Conservation (phyloP, 1,140 invertebrate genomes). For the Drosophila murphyi region DNA sequence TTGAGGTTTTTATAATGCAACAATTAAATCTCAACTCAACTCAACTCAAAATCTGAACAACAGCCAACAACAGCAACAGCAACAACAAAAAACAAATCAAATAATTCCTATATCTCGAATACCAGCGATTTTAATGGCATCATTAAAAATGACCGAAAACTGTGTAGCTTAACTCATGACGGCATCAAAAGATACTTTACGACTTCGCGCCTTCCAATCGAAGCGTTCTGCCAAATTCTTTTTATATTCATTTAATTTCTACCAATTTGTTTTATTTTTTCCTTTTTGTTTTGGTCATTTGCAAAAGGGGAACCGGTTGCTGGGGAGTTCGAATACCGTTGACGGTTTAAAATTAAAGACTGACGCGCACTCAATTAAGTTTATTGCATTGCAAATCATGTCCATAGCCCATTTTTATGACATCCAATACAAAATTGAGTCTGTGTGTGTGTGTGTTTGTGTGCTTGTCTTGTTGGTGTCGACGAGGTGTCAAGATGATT, state of each 20-base stretch:
- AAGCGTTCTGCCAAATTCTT: conserved; percentile 46
- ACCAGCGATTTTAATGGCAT: conserved; percentile 65
- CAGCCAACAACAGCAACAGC: conserved; percentile 31
- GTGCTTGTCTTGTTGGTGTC: neutral
- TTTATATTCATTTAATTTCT: conserved; percentile 5
- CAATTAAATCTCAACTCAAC: conserved; percentile 57
- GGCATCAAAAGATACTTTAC: conserved; percentile 64
- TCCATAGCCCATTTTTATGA: conserved; percentile 81
- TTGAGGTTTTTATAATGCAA: conserved; percentile 55
- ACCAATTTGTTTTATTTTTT: conserved; percentile 7
- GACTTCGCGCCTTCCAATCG: conserved; percentile 67
- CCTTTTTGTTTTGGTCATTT: conserved; percentile 13
- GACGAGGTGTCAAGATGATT: conserved; percentile 77
- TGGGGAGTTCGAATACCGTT: conserved; percentile 10
- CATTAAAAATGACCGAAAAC: conserved; percentile 66
- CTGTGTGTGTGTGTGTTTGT: neutral
- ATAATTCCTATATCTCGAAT: conserved; percentile 34
- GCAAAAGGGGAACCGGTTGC: conserved; percentile 15
- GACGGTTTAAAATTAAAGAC: conserved; percentile 78
- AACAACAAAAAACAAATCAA: conserved; percentile 6
- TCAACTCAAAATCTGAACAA: conserved; percentile 40
- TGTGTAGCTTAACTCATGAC: conserved; percentile 59
- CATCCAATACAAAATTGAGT: conserved; percentile 45
- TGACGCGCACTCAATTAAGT: conserved; percentile 80
- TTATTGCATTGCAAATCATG: conserved; percentile 83